These are phyloP conservation scores for Fratercula arctica DNA, from an alignment of 2,797 vertebrate species.

Conservation along the genomic window DNA sequence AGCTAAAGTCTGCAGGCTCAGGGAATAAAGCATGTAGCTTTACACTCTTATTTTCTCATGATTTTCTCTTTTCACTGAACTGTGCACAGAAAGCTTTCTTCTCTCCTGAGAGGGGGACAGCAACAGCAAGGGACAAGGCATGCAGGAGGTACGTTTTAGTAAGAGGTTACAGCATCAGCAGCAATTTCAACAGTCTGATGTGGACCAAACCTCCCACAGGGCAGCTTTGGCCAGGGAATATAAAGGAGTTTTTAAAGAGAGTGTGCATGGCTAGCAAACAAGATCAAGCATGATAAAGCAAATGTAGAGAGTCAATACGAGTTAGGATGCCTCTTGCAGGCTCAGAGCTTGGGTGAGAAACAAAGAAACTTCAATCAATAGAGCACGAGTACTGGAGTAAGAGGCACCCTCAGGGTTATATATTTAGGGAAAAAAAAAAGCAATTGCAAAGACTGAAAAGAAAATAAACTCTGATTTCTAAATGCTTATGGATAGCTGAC, in stretches of 20 bases:
- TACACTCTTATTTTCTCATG: not conserved
- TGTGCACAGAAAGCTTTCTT: not conserved
- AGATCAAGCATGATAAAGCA: not conserved
- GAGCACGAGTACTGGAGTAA: not conserved
- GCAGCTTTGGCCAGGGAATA: not conserved
- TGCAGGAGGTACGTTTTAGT: accelerated
- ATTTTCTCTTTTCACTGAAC: not conserved
- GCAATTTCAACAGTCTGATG: not conserved
- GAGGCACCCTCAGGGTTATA: conserved; percentile 6
- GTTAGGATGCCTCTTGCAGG: not conserved
- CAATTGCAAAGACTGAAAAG: conserved; percentile 11
- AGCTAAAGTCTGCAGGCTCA: not conserved
- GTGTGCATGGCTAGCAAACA: not conserved
- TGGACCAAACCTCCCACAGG: not conserved
- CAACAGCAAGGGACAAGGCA: not conserved
- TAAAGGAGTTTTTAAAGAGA: not conserved
- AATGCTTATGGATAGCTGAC: not conserved
- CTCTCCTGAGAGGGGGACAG: not conserved
- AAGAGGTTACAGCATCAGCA: not conserved
- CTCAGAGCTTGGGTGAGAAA: not conserved
- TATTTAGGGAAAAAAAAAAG: conserved; percentile 47
- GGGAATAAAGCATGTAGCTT: not conserved
- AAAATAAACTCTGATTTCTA: conserved; percentile 37
- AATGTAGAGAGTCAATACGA: not conserved
- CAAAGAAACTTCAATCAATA: not conserved